Conservation (phyloP, 2,113 vertebrate genomes). For the Eudorcas thomsonii region DNA sequence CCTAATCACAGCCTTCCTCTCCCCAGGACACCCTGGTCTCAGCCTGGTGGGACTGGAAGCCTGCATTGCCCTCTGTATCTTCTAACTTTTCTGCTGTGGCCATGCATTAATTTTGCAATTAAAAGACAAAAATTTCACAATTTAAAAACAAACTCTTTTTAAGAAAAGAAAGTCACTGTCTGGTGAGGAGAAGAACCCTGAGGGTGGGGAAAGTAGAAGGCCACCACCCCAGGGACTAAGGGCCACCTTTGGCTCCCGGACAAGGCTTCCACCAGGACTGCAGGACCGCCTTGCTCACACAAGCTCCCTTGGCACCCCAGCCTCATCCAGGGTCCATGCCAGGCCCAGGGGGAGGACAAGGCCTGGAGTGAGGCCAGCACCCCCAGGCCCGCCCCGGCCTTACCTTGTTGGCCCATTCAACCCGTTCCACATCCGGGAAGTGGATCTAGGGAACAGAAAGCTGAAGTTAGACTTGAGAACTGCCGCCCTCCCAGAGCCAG, state of each 20-base stretch:
- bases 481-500: accelerated
- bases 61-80: background rate
- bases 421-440: slow-evolving; percentile 93
- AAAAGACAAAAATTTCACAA: background rate
- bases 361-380: background rate
- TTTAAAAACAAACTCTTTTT: background rate
- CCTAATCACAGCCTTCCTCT: background rate
- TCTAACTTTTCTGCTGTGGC: background rate
- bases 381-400: background rate
- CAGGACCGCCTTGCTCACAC: background rate
- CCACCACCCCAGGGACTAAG: background rate
- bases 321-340: background rate
- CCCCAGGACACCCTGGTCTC: background rate
- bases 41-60: background rate
- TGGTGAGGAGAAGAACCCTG: background rate
- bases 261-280: background rate
- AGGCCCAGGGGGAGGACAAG: background rate
- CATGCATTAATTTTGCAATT: background rate
- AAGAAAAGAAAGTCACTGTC: background rate
- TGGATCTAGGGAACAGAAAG: slow-evolving; percentile 85
- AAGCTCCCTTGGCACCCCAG: background rate
- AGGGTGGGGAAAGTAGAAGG: background rate
- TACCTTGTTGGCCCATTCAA: slow-evolving; percentile 98
- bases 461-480: background rate
- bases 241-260: background rate